Conservation (phyloP, 35 echinoderm and acorn worm genomes). For the Apostichopus japonicus region DNA sequence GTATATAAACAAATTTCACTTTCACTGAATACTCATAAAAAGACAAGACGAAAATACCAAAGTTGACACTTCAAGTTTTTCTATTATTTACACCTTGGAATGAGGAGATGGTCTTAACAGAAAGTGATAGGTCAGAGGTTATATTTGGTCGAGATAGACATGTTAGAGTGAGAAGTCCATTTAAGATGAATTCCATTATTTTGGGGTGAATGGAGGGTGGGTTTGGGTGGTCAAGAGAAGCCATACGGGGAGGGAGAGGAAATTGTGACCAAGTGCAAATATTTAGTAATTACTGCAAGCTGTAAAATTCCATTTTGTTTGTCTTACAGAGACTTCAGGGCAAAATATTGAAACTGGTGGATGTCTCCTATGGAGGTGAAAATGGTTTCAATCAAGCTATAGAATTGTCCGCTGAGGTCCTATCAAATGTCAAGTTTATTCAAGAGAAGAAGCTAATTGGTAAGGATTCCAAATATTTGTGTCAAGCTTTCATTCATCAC, state of each 20-base stretch:
- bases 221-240: not conserved
- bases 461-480: constrained; percentile 30
- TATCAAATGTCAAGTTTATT: constrained; percentile 98
- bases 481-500: no score
- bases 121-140: no score
- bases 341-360: constrained; percentile 93
- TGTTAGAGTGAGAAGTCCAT: no score
- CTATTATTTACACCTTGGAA: no score
- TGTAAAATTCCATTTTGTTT: constrained; percentile 16
- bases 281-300: not conserved
- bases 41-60: no score
- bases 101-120: no score
- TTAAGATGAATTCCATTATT: no score
- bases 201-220: not conserved
- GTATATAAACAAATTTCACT: no score
- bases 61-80: no score
- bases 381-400: constrained; percentile 99
- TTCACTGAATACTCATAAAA: no score
- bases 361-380: constrained; percentile 98
- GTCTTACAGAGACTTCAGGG: constrained; percentile 82
- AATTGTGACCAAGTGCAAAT: no score
- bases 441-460: constrained; percentile 99
- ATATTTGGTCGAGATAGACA: no score
- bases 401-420: constrained; percentile 91
- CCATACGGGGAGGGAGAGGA: not conserved